Percentiles rank a stretch among this genome's conserved stretches.
phyloP scores from a whole-genome alignment of 2,888 invertebrate genomes.

The Clusia tigrina region DNA sequence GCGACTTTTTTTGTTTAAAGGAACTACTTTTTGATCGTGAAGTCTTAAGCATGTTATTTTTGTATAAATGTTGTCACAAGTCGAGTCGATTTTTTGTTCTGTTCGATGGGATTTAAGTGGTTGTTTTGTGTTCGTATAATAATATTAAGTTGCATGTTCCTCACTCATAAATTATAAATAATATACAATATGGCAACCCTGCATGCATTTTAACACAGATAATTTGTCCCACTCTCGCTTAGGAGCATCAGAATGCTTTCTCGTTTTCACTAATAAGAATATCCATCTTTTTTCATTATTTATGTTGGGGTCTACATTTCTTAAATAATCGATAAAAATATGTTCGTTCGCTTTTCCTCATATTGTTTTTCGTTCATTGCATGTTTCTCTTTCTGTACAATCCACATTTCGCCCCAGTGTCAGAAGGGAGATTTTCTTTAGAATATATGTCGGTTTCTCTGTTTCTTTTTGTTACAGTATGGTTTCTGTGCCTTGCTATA shows the following conservation, averaged over 20 bases:
- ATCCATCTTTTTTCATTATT: not conserved
- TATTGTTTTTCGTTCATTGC: not conserved
- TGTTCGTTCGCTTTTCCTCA: conserved; percentile 19
- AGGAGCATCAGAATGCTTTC: not conserved
- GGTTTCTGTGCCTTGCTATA: conserved; percentile 9
- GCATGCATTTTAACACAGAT: not conserved
- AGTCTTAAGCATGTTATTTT: too few species aligned
- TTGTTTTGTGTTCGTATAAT: too few species aligned
- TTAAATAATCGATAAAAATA: conserved; percentile 24
- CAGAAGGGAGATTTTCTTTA: not conserved
- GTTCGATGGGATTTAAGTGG: too few species aligned
- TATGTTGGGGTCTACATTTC: not conserved
- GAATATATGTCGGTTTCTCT: not conserved
- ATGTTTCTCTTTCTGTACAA: conserved; percentile 16
- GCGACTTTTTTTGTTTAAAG: too few species aligned
- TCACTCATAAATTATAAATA: too few species aligned
- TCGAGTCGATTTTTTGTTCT: too few species aligned
- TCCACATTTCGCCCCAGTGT: not conserved
- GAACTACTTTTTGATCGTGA: too few species aligned
- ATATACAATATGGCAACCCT: conserved; percentile 15
- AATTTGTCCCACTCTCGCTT: not conserved
- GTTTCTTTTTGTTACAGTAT: conserved; percentile 3
- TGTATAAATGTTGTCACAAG: too few species aligned
- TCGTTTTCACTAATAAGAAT: not conserved
- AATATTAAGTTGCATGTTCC: too few species aligned